These are phyloP conservation scores for Corythornis madagascariensis DNA, from an alignment of 2,113 vertebrate genomes.

Conservation along the genomic window DNA sequence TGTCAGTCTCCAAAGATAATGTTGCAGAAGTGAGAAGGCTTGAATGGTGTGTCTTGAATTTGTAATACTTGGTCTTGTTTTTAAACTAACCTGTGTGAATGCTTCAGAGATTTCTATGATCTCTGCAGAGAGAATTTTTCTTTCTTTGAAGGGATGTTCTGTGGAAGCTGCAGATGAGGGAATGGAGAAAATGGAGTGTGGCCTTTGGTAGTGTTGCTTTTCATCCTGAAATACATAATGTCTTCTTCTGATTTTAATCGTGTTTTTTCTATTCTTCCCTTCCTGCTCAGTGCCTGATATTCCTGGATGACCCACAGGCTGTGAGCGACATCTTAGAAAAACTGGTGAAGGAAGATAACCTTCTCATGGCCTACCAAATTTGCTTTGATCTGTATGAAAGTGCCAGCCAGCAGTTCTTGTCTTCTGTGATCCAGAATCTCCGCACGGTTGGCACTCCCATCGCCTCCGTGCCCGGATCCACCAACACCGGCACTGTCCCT, in stretches of 20 bases:
- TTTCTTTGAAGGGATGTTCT: background rate
- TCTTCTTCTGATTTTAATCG: background rate
- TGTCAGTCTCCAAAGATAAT: background rate
- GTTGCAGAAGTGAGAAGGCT: background rate
- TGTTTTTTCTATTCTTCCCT: background rate
- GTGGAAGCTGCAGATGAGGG: background rate
- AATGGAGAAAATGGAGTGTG: background rate
- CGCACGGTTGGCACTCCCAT: conserved; percentile 93
- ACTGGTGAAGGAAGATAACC: conserved; percentile 97
- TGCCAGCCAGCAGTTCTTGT: conserved; percentile 98
- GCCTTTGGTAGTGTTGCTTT: background rate
- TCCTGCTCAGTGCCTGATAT: conserved; percentile 90
- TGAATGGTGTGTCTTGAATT: background rate
- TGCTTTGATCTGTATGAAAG: conserved; percentile 99
- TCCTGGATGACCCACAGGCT: conserved; percentile 97
- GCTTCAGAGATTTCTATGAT: background rate
- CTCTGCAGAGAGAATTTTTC: background rate
- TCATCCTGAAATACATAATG: background rate
- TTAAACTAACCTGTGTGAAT: background rate
- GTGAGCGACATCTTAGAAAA: conserved; percentile 99
- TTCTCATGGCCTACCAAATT: conserved; percentile 99
- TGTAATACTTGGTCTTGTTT: background rate
- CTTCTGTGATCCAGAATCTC: conserved; percentile 96
- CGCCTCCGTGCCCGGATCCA: conserved; percentile 93
- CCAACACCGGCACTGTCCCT: conserved; percentile 93